Evolutionary conservation across 2,888 invertebrate species (phyloP), one percentile per base, ranked within the genome.

Genomic region (Vesta saturnalis): DNA sequence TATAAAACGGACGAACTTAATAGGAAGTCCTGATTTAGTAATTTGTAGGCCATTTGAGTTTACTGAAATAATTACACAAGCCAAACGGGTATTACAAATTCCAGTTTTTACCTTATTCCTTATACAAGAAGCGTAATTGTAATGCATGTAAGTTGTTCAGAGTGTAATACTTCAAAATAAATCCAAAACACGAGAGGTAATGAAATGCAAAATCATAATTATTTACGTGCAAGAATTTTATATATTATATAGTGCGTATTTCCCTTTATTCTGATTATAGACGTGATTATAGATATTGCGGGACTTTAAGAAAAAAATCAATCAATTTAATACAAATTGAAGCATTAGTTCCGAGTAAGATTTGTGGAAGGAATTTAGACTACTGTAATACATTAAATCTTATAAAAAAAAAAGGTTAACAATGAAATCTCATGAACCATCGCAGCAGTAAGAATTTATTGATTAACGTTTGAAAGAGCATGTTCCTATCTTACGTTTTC

Each of bases 151-250:
- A 39, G 39, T 8, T n/a, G 1, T 39, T n/a, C 8, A 39, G 8
- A 8, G 8, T n/a, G 8, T 39, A 52, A 52, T 52, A 52, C 18
- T 19, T 52, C 52, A 52, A 52, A 52, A 52, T 21, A 12, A 16
- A 47, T 47, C 12, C 47, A 15, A 49, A 18, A 18, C 30, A 10
- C n/a, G n/a, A n/a, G n/a, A 39, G 2, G 3, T 39, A 39, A 39
- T 39, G n/a, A 39, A 39, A 39, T 39, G 39, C 21, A 52, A 49
- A 43, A 52, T 19, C 16, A 52, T 52, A 52, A 52, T 19, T 52
- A 19, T 52, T 6, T 52, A 52, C 52, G 52, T 12, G 19, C 4
- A 52, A 21, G 52, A 52, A 52, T 16, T 47, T 14, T 47, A 47
- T 16, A 16, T 16, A 3, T 47, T 8, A 5, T 23, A 8, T 23